Base-by-base conservation (phyloP, 1,140 invertebrate species). In the Andrena cerasifolii region DNA sequence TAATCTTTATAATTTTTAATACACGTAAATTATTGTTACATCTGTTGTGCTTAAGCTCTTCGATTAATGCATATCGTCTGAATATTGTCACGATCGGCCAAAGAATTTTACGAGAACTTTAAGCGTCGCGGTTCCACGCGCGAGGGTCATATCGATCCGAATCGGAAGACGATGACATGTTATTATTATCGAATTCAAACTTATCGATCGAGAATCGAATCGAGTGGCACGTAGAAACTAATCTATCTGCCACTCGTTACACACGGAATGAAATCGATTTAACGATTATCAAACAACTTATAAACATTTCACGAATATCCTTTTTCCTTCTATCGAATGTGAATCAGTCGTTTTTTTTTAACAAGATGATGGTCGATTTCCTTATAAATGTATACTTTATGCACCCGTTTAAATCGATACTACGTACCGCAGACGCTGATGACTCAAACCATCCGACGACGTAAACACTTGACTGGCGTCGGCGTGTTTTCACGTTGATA, bases 341-440 rank as follows among this genome's bases (percentile, higher is more conserved):
- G 89, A 86, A 90, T 89, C 88, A 91, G 83, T 88, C 82, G 88
- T 68, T 85, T 81, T 45, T 68, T 88, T 90, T 90, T 81, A 91
- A 90, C 87, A 90, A 87, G 79, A 16, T 87, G 89, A 90, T 89
- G 91, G 12, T 89, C 72, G 86, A 88, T 88, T 79, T 87, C 80
- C 80, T 87, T 83, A 67, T 84, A 79, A 83, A 80, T 79, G 73
- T 82, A 86, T 77, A 63, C 70, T 83, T 58, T 72, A n/a, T n/a
- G n/a, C n/a, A n/a, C 75, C 49, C 59, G 45, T 80, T 83, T 73
- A 80, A 76, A 59, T 79, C 65, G 62, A 82, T 70, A 74, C 65
- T 67, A 73, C 33, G 47, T 24, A 43, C n/a, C n/a, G n/a, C n/a
- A n/a, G n/a, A n/a, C n/a, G n/a, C n/a, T n/a, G n/a, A n/a, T n/a